These are phyloP conservation scores for Erannis defoliaria DNA, from an alignment of 2,888 invertebrate genomes.

Conservation along the genomic window DNA sequence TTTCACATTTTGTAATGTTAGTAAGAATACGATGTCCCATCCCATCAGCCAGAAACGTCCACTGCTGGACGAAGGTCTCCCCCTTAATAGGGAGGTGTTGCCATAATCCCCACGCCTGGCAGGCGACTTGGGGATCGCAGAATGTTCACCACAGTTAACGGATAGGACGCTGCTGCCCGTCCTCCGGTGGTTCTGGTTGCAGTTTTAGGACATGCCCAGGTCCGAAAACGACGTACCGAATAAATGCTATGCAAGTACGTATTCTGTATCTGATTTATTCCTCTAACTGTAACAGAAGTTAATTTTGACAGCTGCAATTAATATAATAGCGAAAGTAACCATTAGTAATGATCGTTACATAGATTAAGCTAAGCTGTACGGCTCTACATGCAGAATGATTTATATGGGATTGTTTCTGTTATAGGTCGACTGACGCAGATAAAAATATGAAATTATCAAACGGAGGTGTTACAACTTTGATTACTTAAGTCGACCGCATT, in stretches of 20 bases:
- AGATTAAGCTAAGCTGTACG: conserved; percentile 46
- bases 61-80: too few relatives aligned
- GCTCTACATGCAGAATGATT: background rate
- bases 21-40: too few relatives aligned
- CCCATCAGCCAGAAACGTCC: too few relatives aligned
- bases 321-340: conserved; percentile 67
- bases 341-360: conserved; percentile 55
- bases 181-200: too few relatives aligned
- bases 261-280: conserved; percentile 13
- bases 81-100: too few relatives aligned
- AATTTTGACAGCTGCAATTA: conserved; percentile 65
- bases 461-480: background rate
- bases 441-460: background rate
- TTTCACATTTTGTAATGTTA: too few relatives aligned
- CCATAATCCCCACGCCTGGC: too few relatives aligned
- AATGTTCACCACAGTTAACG: too few relatives aligned
- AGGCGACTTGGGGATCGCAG: too few relatives aligned
- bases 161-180: too few relatives aligned
- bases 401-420: conserved; percentile 41
- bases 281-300: conserved; percentile 42
- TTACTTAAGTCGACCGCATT: background rate
- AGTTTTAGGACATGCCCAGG: too few relatives aligned
- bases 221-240: too few relatives aligned
- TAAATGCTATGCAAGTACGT: background rate
- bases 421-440: conserved; percentile 31